Evolutionary conservation across 2,888 invertebrate genomes (phyloP), one percentile per base, ranked within the genome.

Genomic region (Smittia aterrima): DNA sequence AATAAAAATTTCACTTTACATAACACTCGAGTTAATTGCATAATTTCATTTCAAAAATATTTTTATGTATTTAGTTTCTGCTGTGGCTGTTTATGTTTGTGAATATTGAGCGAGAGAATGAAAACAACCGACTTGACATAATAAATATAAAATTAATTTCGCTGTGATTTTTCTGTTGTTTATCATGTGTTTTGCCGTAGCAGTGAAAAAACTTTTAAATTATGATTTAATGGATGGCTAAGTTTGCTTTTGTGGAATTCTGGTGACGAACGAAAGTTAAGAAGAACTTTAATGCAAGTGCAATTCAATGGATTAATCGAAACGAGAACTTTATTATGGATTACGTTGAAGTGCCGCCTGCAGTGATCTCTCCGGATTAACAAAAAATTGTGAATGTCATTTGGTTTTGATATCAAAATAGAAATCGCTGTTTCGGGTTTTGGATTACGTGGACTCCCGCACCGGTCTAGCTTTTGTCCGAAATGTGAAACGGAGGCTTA

Each of bases 1-100:
- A 70, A 70, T 47, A 70, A 70, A 41, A 70, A 70, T 70, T 70
- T 70, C 70, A 70, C 70, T 70, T 70, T 70, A 70, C 70, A 70
- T 70, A 70, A 70, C 70, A 70, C 70, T 70, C 25, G 27, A 70
- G 53, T 70, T 70, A 70, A 70, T 70, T 70, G 70, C 70, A 70
- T 70, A 70, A 70, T 70, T 70, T 70, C 27, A 13, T 20, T 20
- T 2, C 18, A 24, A 41, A 67, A 67, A 67, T 13, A 4, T 67
- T 67, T 70, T 70, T 11, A 47, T 70, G 70, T 54, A 54, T 70
- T 54, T 67, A 32, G 40, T 68, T 68, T 54, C 54, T 70, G 70
- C 41, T 32, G 70, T 53, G 27, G 70, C 41, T 70, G 70, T 70
- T 68, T 70, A 70, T 70, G 70, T 70, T 70, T 24, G 18, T 67